Evolutionary conservation across 2,888 invertebrate genomes (phyloP).

Genomic region (Scotopteryx bipunctaria): DNA sequence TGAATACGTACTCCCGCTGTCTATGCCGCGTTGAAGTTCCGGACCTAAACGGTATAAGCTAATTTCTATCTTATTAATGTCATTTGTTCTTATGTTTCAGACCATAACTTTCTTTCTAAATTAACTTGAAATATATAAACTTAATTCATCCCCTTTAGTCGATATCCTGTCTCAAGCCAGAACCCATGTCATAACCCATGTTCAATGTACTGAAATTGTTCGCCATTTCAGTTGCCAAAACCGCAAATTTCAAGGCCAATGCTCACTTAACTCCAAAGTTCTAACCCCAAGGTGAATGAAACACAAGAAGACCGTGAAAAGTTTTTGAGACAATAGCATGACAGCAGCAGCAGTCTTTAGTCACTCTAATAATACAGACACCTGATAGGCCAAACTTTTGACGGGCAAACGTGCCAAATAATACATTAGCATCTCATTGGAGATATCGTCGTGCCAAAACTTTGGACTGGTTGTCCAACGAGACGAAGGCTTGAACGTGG

Average conservation of each 20-base stretch:
- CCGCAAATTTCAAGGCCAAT: constrained; percentile 47
- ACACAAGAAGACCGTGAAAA: constrained; percentile 53
- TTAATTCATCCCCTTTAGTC: no score
- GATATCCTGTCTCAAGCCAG: no score
- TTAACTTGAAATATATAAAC: no score
- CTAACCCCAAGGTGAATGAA: constrained; percentile 46
- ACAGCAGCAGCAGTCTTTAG: constrained; percentile 40
- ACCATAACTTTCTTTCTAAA: no score
- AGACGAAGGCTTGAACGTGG: constrained; percentile 41
- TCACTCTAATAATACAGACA: constrained; percentile 64
- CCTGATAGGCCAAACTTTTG: constrained; percentile 60
- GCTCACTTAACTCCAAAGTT: constrained; percentile 43
- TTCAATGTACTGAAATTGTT: constrained; percentile 17
- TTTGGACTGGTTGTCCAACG: constrained; percentile 50
- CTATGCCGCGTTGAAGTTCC: constrained; percentile 48
- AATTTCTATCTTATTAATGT: no score
- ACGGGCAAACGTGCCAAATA: constrained; percentile 70
- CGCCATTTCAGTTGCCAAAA: constrained; percentile 43
- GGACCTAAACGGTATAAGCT: no score
- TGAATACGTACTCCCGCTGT: constrained; percentile 45
- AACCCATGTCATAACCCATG: constrained; percentile 10
- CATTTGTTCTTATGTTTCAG: no score
- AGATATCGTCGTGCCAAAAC: constrained; percentile 64
- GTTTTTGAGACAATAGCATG: constrained; percentile 45
- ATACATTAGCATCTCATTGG: constrained; percentile 78